These are phyloP conservation scores for Tetropium fuscum DNA, from an alignment of 2,888 invertebrate species.

Conservation along the genomic window DNA sequence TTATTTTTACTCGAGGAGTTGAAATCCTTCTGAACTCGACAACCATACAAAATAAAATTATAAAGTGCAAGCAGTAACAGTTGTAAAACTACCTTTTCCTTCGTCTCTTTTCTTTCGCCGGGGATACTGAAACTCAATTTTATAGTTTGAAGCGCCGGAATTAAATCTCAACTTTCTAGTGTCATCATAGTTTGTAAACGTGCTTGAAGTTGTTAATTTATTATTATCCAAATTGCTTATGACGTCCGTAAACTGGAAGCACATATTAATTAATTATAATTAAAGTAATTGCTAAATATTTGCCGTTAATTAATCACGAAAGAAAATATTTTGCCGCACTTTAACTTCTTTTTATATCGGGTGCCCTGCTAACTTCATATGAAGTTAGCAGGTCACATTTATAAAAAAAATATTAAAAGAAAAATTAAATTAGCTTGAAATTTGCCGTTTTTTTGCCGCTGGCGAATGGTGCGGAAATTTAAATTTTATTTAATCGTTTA, in stretches of 20 bases:
- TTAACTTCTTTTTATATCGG: too few relatives aligned
- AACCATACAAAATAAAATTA: slow-evolving; percentile 50
- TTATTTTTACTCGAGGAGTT: slow-evolving; percentile 36
- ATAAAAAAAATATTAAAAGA: too few relatives aligned
- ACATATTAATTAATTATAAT: neutral
- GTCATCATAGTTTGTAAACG: slow-evolving; percentile 31
- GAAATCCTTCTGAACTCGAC: slow-evolving; percentile 42
- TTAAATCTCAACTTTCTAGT: slow-evolving; percentile 40
- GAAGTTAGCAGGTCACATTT: too few relatives aligned
- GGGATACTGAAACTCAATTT: slow-evolving; percentile 42
- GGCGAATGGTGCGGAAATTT: too few relatives aligned
- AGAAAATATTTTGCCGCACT: too few relatives aligned
- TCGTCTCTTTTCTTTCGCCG: slow-evolving; percentile 38
- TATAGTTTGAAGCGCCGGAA: slow-evolving; percentile 37
- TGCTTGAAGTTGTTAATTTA: slow-evolving; percentile 18
- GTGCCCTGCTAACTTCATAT: too few relatives aligned
- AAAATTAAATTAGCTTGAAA: too few relatives aligned
- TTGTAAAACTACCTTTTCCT: slow-evolving; percentile 43
- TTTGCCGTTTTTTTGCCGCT: too few relatives aligned
- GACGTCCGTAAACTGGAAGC: neutral
- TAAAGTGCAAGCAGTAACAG: slow-evolving; percentile 49
- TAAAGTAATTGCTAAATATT: too few relatives aligned
- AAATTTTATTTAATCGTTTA: too few relatives aligned
- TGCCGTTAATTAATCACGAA: too few relatives aligned
- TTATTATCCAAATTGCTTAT: neutral